Base-by-base conservation (phyloP, 2,888 invertebrate genomes). In the Aricia artaxerxes region DNA sequence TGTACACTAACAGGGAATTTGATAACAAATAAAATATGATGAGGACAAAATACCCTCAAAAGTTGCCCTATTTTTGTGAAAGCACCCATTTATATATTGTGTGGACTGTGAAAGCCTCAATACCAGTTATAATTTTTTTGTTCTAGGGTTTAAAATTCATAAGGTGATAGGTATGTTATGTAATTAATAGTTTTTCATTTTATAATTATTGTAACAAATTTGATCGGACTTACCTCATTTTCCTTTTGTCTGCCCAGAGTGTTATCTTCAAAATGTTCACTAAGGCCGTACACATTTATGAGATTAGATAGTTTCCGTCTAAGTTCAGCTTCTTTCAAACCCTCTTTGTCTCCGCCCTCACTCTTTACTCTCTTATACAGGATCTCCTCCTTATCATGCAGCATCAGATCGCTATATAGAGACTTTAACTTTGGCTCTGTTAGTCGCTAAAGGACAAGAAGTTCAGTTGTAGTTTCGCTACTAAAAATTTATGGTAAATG, bases 301-400 rank as follows among this genome's bases (percentile, higher is more conserved):
- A 98, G 97, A 69, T 96, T 97, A 83, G 96, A 96, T 0, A 98
- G 94, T 87, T 97, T 98, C 79, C 96, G 96, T 31, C 98, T 93
- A 64, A 98, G 86, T 84, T 96, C 96, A 0, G 97, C 97, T 88
- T 98, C 98, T 87, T 97, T 97, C 6, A 97, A 87, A 0, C 98
- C 98, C 85, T 98, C 98, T 84, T 97, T 97, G 88, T 99, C 99
- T 82, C 97, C 96, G 38, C 97, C 97, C 84, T 98, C 98, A 73
- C 96, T 95, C 87, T 97, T 97, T 2, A 97, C 89, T 86, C 97
- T 96, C 89, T 99, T 99, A 89, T 96, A 96, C 0, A 96, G 96
- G 60, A 98, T 94, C 93, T 99, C 98, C 89, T 98, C 97, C 92
- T 98, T 98, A 86, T 99, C 99, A 82, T 99, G 99, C 73, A 98